A percentile compares a stretch with the other conserved stretches of the same genome.
These are phyloP conservation scores for Aurelia sp. DNA, from an alignment of 30 jellyfish, hydroid and myxozoan species.

Conservation along the genomic window DNA sequence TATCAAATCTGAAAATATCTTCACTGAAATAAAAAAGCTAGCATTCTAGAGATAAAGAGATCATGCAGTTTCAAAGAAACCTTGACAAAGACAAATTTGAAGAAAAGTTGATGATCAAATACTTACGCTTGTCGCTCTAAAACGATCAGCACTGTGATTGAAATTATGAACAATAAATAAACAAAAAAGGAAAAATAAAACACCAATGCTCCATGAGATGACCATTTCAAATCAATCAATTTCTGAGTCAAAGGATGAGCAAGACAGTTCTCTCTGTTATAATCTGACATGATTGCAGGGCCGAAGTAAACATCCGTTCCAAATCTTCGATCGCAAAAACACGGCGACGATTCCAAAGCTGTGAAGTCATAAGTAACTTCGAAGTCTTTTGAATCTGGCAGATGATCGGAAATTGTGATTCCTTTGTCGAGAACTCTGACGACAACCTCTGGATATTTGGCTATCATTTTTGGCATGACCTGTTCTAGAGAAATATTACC, in stretches of 20 bases:
- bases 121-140: constrained; percentile 47
- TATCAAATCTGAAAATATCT: too few species aligned
- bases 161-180: constrained; percentile 15
- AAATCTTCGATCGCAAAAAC: not conserved
- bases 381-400: constrained; percentile 2
- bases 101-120: not conserved
- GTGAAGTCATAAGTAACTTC: constrained; percentile 30
- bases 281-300: constrained; percentile 40
- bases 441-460: constrained; percentile 57
- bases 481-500: not conserved
- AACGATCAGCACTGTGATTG: constrained; percentile 36
- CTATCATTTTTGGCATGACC: constrained; percentile 35
- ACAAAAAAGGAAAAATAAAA: constrained; percentile 12
- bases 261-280: constrained; percentile 21
- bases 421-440: constrained; percentile 33
- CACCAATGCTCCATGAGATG: constrained; percentile 26
- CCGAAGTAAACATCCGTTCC: constrained; percentile 48
- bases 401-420: constrained; percentile 27
- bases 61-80: not conserved
- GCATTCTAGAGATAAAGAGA: not conserved
- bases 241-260: constrained; percentile 53
- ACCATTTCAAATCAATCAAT: constrained; percentile 38
- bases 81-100: not conserved
- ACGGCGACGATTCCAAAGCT: constrained; percentile 31
- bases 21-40: not conserved